A percentile compares a stretch with the other conserved stretches of the same genome.
Conservation (phyloP, 2,797 vertebrate species). For the Tadarida brasiliensis region DNA sequence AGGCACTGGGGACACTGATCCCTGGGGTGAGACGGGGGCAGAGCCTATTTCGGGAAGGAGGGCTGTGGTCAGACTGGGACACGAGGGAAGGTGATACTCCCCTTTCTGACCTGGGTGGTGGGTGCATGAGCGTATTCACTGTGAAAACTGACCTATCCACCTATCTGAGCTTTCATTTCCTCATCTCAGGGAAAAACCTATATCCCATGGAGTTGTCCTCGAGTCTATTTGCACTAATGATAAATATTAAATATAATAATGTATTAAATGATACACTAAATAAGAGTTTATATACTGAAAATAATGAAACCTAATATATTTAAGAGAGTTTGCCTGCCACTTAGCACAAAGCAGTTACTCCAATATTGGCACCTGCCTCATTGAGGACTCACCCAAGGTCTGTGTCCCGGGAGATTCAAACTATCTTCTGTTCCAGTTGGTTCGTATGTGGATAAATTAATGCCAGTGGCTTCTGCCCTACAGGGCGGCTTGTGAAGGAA, state of each 20-base stretch:
- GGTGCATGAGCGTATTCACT: background rate
- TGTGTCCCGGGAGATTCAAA: background rate
- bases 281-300: background rate
- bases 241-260: background rate
- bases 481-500: background rate
- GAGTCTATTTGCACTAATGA: background rate
- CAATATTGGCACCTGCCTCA: background rate
- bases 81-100: rapidly evolving
- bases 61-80: background rate
- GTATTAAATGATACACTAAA: background rate
- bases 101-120: background rate
- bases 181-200: background rate
- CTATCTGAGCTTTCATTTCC: background rate
- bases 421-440: background rate
- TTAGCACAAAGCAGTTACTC: background rate
- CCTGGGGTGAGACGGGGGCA: background rate
- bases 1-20: background rate
- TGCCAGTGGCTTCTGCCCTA: background rate
- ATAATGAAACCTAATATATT: background rate
- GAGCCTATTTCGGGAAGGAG: background rate
- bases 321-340: background rate
- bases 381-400: too few relatives aligned
- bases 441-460: background rate
- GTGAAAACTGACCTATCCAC: background rate
- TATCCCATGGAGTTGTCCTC: background rate